These are phyloP conservation scores for Steromphala cineraria DNA, from an alignment of 2,888 invertebrate genomes.

Conservation along the genomic window DNA sequence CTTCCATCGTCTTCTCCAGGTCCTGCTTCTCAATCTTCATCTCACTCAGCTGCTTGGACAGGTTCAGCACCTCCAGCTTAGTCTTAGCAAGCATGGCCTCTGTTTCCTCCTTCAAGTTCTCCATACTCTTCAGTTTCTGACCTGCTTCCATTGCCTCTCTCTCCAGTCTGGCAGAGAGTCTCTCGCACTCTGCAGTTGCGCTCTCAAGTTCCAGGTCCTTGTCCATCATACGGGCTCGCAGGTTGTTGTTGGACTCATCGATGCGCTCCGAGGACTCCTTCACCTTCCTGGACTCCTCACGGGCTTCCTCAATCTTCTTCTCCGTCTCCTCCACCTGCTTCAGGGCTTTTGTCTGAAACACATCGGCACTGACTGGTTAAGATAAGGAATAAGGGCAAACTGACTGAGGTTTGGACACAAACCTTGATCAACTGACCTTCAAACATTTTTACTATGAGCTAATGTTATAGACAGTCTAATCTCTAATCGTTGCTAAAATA, in stretches of 20 bases:
- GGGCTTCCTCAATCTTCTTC: neutral
- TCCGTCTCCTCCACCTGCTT: slow-evolving; percentile 26
- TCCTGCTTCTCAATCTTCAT: neutral
- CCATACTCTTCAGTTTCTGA: slow-evolving; percentile 26
- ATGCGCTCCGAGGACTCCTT: neutral
- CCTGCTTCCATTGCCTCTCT: slow-evolving; percentile 20
- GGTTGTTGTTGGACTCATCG: slow-evolving; percentile 12
- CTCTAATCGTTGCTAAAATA: no score
- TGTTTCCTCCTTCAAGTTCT: slow-evolving; percentile 40
- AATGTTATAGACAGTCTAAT: no score
- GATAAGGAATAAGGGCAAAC: no score
- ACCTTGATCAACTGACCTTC: no score
- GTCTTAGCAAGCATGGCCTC: neutral
- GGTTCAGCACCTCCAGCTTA: slow-evolving; percentile 3
- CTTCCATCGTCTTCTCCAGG: neutral
- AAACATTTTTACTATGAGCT: no score
- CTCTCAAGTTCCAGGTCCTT: slow-evolving; percentile 39
- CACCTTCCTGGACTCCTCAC: neutral
- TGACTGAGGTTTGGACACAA: no score
- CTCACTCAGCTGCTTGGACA: neutral
- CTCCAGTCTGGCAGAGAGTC: slow-evolving; percentile 33
- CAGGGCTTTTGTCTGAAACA: neutral
- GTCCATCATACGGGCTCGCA: slow-evolving; percentile 37
- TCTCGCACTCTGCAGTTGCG: slow-evolving; percentile 38
- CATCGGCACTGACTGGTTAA: slow-evolving; percentile 15